These are phyloP conservation scores for Lypha dubia DNA, from an alignment of 2,888 invertebrate genomes.

Conservation along the genomic window DNA sequence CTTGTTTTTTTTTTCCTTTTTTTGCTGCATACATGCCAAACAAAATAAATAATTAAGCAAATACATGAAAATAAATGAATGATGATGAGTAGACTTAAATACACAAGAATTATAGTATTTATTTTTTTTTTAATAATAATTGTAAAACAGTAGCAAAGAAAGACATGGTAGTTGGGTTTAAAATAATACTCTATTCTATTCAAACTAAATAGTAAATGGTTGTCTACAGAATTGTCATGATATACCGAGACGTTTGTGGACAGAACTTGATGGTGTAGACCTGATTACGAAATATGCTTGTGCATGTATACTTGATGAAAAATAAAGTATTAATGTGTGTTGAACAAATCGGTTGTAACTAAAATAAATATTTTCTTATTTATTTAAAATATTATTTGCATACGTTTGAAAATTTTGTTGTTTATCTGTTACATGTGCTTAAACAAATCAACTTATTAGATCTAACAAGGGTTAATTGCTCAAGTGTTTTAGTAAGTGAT, in stretches of 20 bases:
- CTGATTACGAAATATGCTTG: constrained; percentile 10
- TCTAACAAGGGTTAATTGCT: constrained; percentile 48
- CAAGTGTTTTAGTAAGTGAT: too few relatives aligned
- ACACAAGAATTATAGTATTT: constrained; percentile 31
- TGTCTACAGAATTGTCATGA: constrained; percentile 4
- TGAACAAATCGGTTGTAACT: constrained; percentile 34
- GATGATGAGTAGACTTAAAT: constrained; percentile 2
- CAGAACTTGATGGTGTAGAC: background rate
- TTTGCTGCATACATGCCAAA: background rate
- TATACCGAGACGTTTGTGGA: constrained; percentile 1
- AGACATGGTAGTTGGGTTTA: constrained; percentile 62
- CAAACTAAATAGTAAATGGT: too few relatives aligned
- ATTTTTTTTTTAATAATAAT: constrained; percentile 22
- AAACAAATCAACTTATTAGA: background rate
- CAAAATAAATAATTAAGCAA: constrained; percentile 39
- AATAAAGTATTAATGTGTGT: constrained; percentile 63
- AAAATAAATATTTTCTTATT: constrained; percentile 56
- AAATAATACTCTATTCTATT: constrained; percentile 56
- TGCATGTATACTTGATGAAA: constrained; percentile 10
- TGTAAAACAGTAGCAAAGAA: constrained; percentile 62
- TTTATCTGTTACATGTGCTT: background rate
- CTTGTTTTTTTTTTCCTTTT: too few relatives aligned
- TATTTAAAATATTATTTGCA: constrained; percentile 53
- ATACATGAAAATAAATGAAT: constrained; percentile 1
- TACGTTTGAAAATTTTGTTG: background rate